Evolutionary conservation across 2,888 invertebrate species (phyloP), one percentile per base, ranked within the genome.

Genomic region (Clivina fossor): DNA sequence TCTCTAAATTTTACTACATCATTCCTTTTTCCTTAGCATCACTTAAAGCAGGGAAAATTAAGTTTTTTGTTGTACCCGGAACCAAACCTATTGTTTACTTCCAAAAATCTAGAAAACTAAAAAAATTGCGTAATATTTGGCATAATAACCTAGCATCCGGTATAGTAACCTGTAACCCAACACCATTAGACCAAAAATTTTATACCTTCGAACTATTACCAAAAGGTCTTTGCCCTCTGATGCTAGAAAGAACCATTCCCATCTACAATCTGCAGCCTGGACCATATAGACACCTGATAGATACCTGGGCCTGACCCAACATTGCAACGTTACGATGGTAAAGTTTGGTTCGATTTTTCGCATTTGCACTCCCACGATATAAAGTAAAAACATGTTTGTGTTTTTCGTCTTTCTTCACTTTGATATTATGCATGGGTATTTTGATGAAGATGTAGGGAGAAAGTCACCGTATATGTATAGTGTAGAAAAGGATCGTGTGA

Each of bases 331-430:
- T 41, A 11, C 22, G 43, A 26, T 5, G 8, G 26, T 26, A 26
- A 8, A 26, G 26, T 26, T 26, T 8, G n/a, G 26, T 26, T 26
- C 26, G 5, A 26, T 26, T 8, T 5, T 26, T 26, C 26, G 8
- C 26, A 8, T 8, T 13, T 5, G 11, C 18, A 50, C 50, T 50
- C 50, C 50, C 50, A 50, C 50, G 50, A 38, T 40, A 24, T 24
- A 50, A 50, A 50, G 50, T 50, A 50, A 50, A 50, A 50, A 50
- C 50, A 50, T 50, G 50, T 50, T 50, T 50, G 40, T 18, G n/a
- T n/a, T n/a, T n/a, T n/a, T n/a, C n/a, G n/a, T n/a, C n/a, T n/a
- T n/a, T n/a, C 26, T 7, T 16, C 15, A 16, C 16, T 18, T 4
- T 2, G 19, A 4, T 24, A 24, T 9, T 24, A 7, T 24, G 9